Conservation (phyloP, 2,888 invertebrate genomes). For the Altica lythri region DNA sequence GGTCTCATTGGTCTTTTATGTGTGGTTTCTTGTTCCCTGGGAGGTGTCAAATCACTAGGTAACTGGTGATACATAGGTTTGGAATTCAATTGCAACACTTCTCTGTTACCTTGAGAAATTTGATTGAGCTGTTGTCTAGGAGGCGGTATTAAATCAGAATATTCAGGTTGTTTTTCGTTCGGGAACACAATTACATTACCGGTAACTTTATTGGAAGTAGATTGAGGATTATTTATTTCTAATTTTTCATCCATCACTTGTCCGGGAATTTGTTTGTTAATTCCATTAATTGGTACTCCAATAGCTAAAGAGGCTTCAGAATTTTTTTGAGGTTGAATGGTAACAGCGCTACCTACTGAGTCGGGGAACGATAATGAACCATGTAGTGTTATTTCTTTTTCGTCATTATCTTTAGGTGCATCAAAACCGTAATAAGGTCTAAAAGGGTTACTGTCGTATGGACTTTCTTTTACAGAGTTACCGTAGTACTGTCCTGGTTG, state of each 20-base stretch:
- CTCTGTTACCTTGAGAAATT: slow-evolving; percentile 43
- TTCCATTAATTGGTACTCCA: slow-evolving; percentile 51
- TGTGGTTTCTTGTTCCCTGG: slow-evolving; percentile 49
- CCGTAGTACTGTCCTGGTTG: slow-evolving; percentile 52
- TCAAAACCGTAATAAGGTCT: slow-evolving; percentile 35
- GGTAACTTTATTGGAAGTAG: slow-evolving; percentile 43
- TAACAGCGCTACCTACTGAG: slow-evolving; percentile 45
- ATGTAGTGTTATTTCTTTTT: slow-evolving; percentile 19
- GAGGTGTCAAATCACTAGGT: slow-evolving; percentile 58
- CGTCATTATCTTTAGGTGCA: slow-evolving; percentile 28
- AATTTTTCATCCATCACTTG: slow-evolving; percentile 55
- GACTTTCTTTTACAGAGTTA: not conserved
- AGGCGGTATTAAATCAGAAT: slow-evolving; percentile 40
- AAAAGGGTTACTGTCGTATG: slow-evolving; percentile 2
- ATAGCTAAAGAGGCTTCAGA: slow-evolving; percentile 56
- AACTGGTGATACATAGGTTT: slow-evolving; percentile 57
- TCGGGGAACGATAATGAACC: slow-evolving; percentile 29
- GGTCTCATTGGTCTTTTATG: slow-evolving; percentile 48
- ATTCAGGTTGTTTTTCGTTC: slow-evolving; percentile 44
- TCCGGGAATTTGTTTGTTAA: slow-evolving; percentile 51
- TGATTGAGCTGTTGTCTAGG: slow-evolving; percentile 15
- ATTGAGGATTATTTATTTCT: slow-evolving; percentile 39
- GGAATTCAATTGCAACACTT: slow-evolving; percentile 53
- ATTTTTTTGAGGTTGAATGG: slow-evolving; percentile 53
- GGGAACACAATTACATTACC: slow-evolving; percentile 48